Percentiles rank a stretch among this genome's conserved stretches.
Evolutionary conservation across 1,140 invertebrate species (phyloP).

Genomic region (Cotesia glomerata): DNA sequence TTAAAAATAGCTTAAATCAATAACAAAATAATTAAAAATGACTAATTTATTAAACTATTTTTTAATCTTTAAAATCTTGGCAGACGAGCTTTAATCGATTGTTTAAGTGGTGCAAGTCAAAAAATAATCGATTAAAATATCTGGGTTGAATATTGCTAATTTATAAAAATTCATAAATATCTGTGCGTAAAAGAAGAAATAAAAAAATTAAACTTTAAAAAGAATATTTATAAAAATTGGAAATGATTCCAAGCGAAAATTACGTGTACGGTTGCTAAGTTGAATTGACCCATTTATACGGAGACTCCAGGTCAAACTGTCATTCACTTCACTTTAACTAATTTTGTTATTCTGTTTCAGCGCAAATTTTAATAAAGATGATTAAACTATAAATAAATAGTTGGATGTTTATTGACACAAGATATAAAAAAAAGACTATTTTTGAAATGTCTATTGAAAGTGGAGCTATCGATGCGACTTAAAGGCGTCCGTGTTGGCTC

Average conservation of each 20-base stretch:
- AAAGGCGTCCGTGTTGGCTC: constrained; percentile 37
- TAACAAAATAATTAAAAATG: too few relatives aligned
- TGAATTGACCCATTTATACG: constrained; percentile 28
- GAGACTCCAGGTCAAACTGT: constrained; percentile 13
- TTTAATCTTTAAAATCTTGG: background rate
- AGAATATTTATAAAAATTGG: background rate
- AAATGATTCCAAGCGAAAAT: background rate
- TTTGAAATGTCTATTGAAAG: constrained; percentile 1
- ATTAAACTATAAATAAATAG: too few relatives aligned
- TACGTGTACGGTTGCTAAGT: constrained; percentile 19
- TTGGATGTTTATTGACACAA: too few relatives aligned
- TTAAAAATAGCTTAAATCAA: too few relatives aligned
- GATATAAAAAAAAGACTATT: background rate
- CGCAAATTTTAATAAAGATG: too few relatives aligned
- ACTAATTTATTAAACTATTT: background rate
- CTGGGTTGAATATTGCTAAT: too few relatives aligned
- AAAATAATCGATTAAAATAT: too few relatives aligned
- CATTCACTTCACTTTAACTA: background rate
- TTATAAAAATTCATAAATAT: background rate
- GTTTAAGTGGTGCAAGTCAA: too few relatives aligned
- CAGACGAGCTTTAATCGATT: too few relatives aligned
- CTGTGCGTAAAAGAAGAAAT: background rate
- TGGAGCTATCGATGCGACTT: constrained; percentile 13
- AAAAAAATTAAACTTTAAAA: background rate
- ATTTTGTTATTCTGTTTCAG: background rate